Evolutionary conservation across 2,888 invertebrate genomes (phyloP).

Genomic region (Lamellibrachia columna): DNA sequence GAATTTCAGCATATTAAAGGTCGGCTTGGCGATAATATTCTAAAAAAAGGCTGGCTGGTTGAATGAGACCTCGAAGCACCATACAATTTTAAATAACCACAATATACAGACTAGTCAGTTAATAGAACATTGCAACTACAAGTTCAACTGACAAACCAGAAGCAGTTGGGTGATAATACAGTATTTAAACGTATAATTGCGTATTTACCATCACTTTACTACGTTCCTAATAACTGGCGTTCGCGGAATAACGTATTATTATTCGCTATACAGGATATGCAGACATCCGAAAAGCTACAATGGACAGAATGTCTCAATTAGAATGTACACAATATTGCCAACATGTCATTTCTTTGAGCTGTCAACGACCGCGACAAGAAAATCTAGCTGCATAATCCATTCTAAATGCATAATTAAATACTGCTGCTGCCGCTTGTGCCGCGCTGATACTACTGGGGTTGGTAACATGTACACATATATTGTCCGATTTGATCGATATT

Average conservation of each 20-base stretch:
- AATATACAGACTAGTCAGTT: too few species aligned
- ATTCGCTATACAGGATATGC: neutral
- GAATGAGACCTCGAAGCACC: too few species aligned
- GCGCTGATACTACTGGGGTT: neutral
- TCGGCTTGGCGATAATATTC: too few species aligned
- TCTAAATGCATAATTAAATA: neutral
- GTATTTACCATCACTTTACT: neutral
- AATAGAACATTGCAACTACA: too few species aligned
- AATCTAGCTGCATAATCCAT: neutral
- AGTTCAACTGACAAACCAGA: too few species aligned
- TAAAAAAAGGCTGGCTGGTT: too few species aligned
- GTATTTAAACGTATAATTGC: neutral
- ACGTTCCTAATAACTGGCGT: neutral
- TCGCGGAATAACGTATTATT: neutral
- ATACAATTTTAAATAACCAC: too few species aligned
- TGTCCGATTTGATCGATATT: too few species aligned
- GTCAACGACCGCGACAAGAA: neutral
- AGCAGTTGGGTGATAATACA: neutral
- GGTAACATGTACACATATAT: too few species aligned
- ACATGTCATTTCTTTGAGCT: constrained; percentile 10
- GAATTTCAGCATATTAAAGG: too few species aligned
- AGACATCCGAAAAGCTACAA: neutral
- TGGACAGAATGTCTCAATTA: neutral
- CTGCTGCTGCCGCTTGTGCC: neutral
- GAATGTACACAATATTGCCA: neutral